Conservation (phyloP, 2,113 vertebrate species). For the Meleagris gallopavo region DNA sequence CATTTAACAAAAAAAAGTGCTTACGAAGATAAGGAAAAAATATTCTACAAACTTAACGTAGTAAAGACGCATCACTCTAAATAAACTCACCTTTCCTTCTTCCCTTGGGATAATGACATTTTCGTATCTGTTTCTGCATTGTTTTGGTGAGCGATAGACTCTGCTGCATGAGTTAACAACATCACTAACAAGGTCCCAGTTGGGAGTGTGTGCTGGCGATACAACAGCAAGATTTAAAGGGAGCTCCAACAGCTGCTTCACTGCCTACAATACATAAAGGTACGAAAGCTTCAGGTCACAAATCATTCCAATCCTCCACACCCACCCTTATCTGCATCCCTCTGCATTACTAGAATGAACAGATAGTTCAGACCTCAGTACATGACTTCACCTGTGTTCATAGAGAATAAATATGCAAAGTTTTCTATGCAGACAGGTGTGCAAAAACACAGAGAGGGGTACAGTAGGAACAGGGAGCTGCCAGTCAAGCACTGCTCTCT, state of each 20-base stretch:
- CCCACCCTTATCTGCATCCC: background rate
- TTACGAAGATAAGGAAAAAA: slow-evolving; percentile 56
- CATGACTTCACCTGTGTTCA: background rate
- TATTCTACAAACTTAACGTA: slow-evolving; percentile 20
- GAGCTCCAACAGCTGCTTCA: slow-evolving; percentile 92
- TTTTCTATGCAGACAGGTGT: background rate
- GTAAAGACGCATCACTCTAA: background rate
- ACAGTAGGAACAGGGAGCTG: background rate
- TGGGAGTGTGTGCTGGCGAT: slow-evolving; percentile 94
- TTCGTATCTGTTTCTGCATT: slow-evolving; percentile 92
- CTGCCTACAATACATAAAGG: slow-evolving; percentile 77
- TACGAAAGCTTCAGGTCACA: background rate
- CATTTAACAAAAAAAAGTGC: slow-evolving; percentile 46
- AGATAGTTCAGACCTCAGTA: background rate
- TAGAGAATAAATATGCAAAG: background rate
- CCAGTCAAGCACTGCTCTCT: background rate
- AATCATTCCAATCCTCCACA: background rate
- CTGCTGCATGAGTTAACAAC: slow-evolving; percentile 94
- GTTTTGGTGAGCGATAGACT: slow-evolving; percentile 93
- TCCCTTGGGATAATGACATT: slow-evolving; percentile 94
- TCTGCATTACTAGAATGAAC: background rate
- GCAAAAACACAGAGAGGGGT: background rate
- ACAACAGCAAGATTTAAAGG: slow-evolving; percentile 90
- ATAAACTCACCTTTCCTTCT: slow-evolving; percentile 88
- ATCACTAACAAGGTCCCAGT: slow-evolving; percentile 95